Evolutionary conservation across 2,797 vertebrate species (phyloP).

Genomic region (Podarcis lilfordi): DNA sequence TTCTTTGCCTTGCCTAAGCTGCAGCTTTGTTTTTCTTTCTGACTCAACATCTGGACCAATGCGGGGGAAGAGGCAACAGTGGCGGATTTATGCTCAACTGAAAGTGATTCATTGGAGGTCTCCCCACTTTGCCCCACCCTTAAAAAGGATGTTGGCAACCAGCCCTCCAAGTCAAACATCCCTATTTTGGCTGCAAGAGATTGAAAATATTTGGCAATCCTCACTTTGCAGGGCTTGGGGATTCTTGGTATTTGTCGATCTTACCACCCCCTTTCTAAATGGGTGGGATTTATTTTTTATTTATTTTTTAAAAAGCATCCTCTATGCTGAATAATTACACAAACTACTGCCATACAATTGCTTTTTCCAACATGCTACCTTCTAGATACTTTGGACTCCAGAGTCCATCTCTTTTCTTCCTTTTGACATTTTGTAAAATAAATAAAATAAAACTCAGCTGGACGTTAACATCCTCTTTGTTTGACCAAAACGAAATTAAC

Average conservation of each 20-base stretch:
- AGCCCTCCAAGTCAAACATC: neutral
- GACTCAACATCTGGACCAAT: conserved; percentile 49
- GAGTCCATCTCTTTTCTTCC: no score
- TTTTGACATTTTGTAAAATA: no score
- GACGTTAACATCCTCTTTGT: no score
- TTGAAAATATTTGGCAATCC: neutral
- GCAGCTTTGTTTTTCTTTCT: conserved; percentile 51
- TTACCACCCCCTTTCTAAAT: neutral
- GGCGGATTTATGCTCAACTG: neutral
- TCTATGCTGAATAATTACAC: neutral
- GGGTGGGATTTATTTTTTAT: neutral
- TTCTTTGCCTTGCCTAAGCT: conserved; percentile 28
- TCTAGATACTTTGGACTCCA: no score
- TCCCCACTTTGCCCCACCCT: neutral
- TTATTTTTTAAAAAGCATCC: neutral
- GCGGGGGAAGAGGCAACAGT: neutral
- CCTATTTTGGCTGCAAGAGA: neutral
- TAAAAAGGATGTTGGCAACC: no score
- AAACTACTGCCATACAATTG: neutral
- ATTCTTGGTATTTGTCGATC: neutral
- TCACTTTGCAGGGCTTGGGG: no score
- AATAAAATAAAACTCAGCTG: no score
- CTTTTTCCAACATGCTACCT: no score
- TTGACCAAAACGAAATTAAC: no score
- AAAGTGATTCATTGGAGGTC: conserved; percentile 6